Evolutionary conservation across 1,140 invertebrate genomes (phyloP).

Genomic region (Drosophila ananassae): DNA sequence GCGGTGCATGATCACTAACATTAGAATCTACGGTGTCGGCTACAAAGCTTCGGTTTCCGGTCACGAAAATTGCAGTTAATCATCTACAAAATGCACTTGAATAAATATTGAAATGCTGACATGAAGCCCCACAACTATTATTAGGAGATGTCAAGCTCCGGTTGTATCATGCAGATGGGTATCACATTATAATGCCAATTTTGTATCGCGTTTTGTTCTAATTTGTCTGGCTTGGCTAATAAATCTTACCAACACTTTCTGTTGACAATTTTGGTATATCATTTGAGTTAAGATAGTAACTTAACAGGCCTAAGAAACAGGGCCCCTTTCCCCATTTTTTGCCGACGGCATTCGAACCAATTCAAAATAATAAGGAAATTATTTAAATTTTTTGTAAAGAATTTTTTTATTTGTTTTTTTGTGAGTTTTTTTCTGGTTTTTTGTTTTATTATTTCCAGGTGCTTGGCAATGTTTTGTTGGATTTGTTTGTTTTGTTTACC

Average conservation of each 20-base stretch:
- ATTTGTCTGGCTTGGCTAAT: constrained; percentile 39
- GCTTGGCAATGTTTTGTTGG: constrained; percentile 43
- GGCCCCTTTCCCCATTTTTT: constrained; percentile 10
- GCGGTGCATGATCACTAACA: constrained; percentile 29
- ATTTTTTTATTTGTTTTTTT: constrained; percentile 80
- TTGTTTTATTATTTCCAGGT: constrained; percentile 62
- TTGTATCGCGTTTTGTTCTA: constrained; percentile 27
- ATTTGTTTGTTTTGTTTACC: constrained; percentile 43
- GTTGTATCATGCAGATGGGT: neutral
- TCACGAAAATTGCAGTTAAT: constrained; percentile 57
- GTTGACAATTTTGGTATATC: constrained; percentile 37
- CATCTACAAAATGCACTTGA: constrained; percentile 41
- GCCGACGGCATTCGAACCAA: constrained; percentile 44
- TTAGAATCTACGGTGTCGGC: constrained; percentile 57
- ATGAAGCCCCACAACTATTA: constrained; percentile 12
- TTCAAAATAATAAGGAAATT: constrained; percentile 34
- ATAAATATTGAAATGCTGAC: constrained; percentile 41
- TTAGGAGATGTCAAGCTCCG: neutral
- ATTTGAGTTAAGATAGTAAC: constrained; percentile 5
- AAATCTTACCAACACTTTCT: constrained; percentile 9
- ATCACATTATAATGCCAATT: constrained; percentile 14
- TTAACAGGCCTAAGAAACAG: no score
- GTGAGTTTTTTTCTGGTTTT: constrained; percentile 65
- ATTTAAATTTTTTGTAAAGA: constrained; percentile 74
- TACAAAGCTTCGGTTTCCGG: constrained; percentile 66